Evolutionary conservation across 2,888 invertebrate genomes (phyloP).

Genomic region (Rhagonycha lutea): DNA sequence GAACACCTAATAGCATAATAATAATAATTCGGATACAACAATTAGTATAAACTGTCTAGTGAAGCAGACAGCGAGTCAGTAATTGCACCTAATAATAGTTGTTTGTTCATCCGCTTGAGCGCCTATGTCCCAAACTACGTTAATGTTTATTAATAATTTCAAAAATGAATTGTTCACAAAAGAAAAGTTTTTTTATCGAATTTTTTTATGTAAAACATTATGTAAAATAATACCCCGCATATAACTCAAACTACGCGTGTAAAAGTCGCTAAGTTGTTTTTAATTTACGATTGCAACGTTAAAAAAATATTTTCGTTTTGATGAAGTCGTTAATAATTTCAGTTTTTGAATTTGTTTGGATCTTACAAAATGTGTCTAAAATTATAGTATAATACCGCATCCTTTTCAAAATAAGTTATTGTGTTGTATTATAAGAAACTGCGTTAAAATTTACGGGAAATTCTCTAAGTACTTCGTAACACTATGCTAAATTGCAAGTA

Average conservation of each 20-base stretch:
- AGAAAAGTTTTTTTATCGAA: background rate
- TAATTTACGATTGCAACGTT: background rate
- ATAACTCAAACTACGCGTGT: background rate
- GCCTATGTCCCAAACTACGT: constrained; percentile 14
- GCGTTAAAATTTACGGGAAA: background rate
- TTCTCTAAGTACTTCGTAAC: background rate
- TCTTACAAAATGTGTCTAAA: background rate
- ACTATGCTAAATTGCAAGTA: background rate
- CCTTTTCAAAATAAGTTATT: background rate
- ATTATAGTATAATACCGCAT: background rate
- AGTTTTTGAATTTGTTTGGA: background rate
- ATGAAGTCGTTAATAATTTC: background rate
- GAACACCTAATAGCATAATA: constrained; percentile 26
- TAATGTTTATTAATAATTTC: background rate
- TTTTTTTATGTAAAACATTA: background rate
- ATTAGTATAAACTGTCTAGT: constrained; percentile 31
- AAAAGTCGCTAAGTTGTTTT: background rate
- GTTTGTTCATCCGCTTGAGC: constrained; percentile 16
- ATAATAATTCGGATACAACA: constrained; percentile 34
- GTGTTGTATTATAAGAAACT: background rate
- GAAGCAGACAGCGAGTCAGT: constrained; percentile 27
- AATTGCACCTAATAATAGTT: constrained; percentile 33
- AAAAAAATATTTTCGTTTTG: background rate
- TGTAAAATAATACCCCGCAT: background rate
- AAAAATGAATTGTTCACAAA: background rate